These are phyloP conservation scores for Drosophila watanabei DNA, from an alignment of 1,140 invertebrate genomes.

Conservation along the genomic window DNA sequence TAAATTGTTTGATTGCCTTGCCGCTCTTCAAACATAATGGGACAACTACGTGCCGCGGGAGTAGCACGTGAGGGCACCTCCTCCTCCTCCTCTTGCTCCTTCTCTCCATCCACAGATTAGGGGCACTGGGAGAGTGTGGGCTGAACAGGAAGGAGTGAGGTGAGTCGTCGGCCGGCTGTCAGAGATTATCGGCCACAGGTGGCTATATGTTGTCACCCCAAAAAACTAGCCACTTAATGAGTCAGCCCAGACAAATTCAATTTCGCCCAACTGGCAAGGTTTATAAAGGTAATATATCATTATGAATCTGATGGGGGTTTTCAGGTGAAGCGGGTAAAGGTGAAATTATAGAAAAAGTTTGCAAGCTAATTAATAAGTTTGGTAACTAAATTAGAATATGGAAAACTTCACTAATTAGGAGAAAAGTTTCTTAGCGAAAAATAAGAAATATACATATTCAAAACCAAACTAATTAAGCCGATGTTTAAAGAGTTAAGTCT, in stretches of 20 bases:
- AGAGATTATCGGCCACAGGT: slow-evolving; percentile 15
- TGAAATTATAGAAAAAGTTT: neutral
- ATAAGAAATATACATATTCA: too few relatives aligned
- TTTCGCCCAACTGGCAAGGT: neutral
- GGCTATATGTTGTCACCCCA: slow-evolving; percentile 6
- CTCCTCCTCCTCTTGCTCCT: neutral
- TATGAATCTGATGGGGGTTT: neutral
- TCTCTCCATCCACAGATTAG: slow-evolving; percentile 17
- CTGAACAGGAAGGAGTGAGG: slow-evolving; percentile 8
- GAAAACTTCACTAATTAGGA: neutral
- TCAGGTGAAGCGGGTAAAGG: neutral
- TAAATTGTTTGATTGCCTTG: slow-evolving; percentile 70
- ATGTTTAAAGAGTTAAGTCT: too few relatives aligned
- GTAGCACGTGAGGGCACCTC: slow-evolving; percentile 14
- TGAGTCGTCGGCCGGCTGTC: slow-evolving; percentile 3
- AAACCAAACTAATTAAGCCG: too few relatives aligned
- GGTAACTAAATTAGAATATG: neutral
- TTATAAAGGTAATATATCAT: slow-evolving; percentile 1
- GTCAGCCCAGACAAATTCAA: neutral
- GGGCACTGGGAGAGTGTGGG: slow-evolving; percentile 6
- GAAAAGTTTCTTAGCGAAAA: too few relatives aligned
- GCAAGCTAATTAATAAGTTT: neutral
- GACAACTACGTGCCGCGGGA: slow-evolving; percentile 19
- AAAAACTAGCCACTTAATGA: slow-evolving; percentile 18
- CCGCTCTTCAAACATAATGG: slow-evolving; percentile 61